These are phyloP conservation scores for Brachionus plicatilis DNA, from an alignment of 1,140 invertebrate genomes.

Conservation along the genomic window DNA sequence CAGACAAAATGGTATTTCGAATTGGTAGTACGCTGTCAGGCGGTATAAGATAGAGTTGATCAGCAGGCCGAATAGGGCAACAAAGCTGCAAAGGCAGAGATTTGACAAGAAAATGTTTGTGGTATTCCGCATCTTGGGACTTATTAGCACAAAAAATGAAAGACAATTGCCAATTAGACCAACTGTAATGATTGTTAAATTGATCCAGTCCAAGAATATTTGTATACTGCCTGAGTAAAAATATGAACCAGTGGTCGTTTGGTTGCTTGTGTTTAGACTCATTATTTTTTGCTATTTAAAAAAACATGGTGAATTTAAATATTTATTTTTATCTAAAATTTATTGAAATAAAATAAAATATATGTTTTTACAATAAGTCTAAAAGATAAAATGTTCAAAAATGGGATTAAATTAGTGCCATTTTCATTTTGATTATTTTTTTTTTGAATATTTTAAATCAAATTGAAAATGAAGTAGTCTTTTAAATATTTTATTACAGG, in stretches of 20 bases:
- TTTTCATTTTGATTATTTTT: not conserved
- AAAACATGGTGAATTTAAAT: not conserved
- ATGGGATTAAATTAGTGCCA: not conserved
- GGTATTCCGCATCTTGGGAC: not conserved
- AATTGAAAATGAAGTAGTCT: not conserved
- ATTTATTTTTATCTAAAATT: too few relatives aligned
- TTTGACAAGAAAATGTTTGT: slow-evolving; percentile 30
- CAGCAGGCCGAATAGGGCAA: not conserved
- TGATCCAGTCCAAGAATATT: not conserved
- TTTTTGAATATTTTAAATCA: not conserved
- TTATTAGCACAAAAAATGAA: slow-evolving; percentile 23
- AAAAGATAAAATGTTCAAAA: not conserved
- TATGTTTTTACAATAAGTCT: too few relatives aligned
- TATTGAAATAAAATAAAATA: too few relatives aligned
- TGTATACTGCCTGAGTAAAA: not conserved
- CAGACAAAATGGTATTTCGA: not conserved
- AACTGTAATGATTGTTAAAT: not conserved
- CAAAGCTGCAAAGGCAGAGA: slow-evolving; percentile 7
- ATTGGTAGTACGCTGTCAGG: not conserved
- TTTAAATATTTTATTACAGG: not conserved
- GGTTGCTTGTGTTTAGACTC: not conserved
- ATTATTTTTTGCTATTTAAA: not conserved
- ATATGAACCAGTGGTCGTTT: not conserved
- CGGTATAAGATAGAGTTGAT: not conserved
- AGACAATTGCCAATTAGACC: slow-evolving; percentile 25